Evolutionary conservation across 2,888 invertebrate species (phyloP).

Genomic region (Apodemia zela): DNA sequence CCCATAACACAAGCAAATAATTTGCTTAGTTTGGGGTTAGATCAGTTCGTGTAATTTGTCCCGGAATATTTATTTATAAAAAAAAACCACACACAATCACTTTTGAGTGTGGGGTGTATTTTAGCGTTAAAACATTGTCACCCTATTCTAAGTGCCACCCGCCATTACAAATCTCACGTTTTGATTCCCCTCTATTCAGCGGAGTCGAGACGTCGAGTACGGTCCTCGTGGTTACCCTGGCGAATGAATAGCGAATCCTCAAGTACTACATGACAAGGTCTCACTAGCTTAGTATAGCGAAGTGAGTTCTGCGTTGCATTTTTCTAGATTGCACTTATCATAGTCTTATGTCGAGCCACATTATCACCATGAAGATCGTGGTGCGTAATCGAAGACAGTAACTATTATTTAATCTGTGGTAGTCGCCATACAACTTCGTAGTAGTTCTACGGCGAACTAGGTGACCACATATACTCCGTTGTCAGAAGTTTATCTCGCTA

Average conservation of each 20-base stretch:
- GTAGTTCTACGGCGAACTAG: too few relatives aligned
- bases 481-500: too few relatives aligned
- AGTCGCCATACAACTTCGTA: too few relatives aligned
- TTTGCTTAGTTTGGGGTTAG: too few relatives aligned
- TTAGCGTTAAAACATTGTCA: slow-evolving; percentile 26
- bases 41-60: too few relatives aligned
- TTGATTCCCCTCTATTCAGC: slow-evolving; percentile 42
- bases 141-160: slow-evolving; percentile 40
- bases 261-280: slow-evolving; percentile 5
- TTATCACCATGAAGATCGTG: too few relatives aligned
- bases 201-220: slow-evolving; percentile 33
- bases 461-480: too few relatives aligned
- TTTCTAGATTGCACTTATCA: neutral
- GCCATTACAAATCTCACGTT: slow-evolving; percentile 38
- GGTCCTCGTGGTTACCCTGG: slow-evolving; percentile 41
- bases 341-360: too few relatives aligned
- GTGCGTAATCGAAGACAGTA: too few relatives aligned
- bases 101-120: neutral
- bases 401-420: too few relatives aligned
- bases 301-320: neutral
- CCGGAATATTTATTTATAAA: too few relatives aligned
- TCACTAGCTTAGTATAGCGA: neutral
- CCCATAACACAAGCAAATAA: too few relatives aligned
- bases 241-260: slow-evolving; percentile 24
- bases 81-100: neutral